Percentiles rank a stretch among this genome's conserved stretches.
These are phyloP conservation scores for Aproaerema taeniolella DNA, from an alignment of 2,888 invertebrate species.

Conservation along the genomic window DNA sequence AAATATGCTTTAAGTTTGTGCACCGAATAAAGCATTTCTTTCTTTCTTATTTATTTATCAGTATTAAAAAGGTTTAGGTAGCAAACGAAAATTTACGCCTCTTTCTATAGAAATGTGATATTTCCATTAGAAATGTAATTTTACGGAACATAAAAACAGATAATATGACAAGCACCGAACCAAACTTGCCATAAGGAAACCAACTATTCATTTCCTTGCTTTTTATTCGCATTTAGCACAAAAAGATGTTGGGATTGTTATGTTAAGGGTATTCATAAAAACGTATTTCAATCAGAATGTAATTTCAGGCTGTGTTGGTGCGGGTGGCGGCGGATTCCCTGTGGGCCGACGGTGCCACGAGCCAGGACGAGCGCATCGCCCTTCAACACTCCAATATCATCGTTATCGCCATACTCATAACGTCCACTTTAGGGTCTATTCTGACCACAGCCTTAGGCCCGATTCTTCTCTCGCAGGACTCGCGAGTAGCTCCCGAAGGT, in stretches of 20 bases:
- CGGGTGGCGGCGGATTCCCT: conserved; percentile 63
- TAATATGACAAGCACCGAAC: too few species aligned
- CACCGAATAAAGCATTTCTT: too few species aligned
- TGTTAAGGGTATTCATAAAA: conserved; percentile 16
- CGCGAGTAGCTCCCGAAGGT: conserved; percentile 61
- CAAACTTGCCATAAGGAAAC: background rate
- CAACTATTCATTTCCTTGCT: conserved; percentile 4
- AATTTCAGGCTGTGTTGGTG: conserved; percentile 65
- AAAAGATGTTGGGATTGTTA: conserved; percentile 12
- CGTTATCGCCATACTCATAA: conserved; percentile 63
- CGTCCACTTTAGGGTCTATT: conserved; percentile 56
- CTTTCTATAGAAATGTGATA: too few species aligned
- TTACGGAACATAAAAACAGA: too few species aligned
- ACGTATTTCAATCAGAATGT: conserved; percentile 20
- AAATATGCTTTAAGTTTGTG: too few species aligned
- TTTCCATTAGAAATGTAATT: too few species aligned
- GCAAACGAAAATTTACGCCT: too few species aligned
- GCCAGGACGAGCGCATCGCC: conserved; percentile 51
- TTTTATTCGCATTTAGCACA: conserved; percentile 2
- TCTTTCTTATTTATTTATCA: too few species aligned
- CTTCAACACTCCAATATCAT: conserved; percentile 64
- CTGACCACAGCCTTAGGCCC: conserved; percentile 61
- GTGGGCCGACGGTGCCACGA: conserved; percentile 44
- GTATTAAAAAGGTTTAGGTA: too few species aligned
- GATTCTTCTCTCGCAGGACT: conserved; percentile 53